Evolutionary conservation across 1,140 invertebrate genomes (phyloP), one percentile per base, ranked within the genome.

Genomic region (Drosophila ficusphila): DNA sequence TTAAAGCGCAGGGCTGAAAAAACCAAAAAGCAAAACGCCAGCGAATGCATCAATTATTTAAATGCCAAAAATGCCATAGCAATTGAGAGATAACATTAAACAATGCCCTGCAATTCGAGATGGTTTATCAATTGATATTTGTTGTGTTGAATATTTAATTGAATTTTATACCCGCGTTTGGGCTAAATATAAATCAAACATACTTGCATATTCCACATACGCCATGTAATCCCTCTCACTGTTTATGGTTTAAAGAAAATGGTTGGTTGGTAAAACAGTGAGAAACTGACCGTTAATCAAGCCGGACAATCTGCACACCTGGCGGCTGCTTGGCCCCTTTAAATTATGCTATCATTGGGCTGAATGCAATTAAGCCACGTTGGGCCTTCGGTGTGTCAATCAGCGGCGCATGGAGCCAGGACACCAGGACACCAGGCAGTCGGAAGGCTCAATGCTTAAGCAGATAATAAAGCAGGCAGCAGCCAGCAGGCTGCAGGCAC

Each of bases 311-410:
- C 38, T 39, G 42, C 19, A 29, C 62, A 64, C 42, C 62, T 65
- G 60, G 31, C 33, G 44, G 23, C 39, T 52, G 33, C 46, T 65
- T 68, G 76, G 72, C 67, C 76, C 76, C 53, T 85, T 86, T 86
- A 86, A 86, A 86, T 86, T 82, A 88, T 88, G 82, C 88, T 86
- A 86, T 86, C 82, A 88, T 86, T 88, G 82, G 70, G 69, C 82
- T 46, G 79, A 86, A 86, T 88, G 82, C 77, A 86, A 86, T 86
- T 86, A 86, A 86, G 77, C 62, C 73, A 65, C 83, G 82, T 75
- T 75, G 79, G 60, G 82, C 73, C 68, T 70, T 77, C 82, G 77
- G 82, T 82, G 77, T 86, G 82, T 86, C 82, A 86, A 88, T 86
- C 82, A 86, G 79, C 69, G 73, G 69, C 76, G 65, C 61, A 88